phyloP scores from a whole-genome alignment of 2,797 vertebrate species.

The Hoplostethus mediterraneus region DNA sequence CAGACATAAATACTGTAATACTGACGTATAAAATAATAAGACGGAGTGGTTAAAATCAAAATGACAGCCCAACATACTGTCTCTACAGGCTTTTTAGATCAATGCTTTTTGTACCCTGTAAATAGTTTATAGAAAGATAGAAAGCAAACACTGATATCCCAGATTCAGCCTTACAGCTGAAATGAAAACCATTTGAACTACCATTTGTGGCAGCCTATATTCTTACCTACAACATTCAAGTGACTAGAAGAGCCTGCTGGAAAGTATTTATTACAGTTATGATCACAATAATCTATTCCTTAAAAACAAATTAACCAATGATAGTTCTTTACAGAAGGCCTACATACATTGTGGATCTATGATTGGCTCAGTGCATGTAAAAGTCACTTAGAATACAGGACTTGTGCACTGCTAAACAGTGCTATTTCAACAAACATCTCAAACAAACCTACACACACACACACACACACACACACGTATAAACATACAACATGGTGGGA shows the following conservation, averaged over 20 bases:
- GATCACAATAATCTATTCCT: slow-evolving; percentile 50
- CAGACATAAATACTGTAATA: slow-evolving; percentile 70
- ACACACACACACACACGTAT: slow-evolving; percentile 14
- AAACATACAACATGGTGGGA: slow-evolving; percentile 33
- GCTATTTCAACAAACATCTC: slow-evolving; percentile 4
- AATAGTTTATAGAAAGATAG: slow-evolving; percentile 43
- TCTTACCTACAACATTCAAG: slow-evolving; percentile 60
- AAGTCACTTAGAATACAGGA: slow-evolving; percentile 62
- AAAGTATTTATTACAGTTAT: slow-evolving; percentile 52
- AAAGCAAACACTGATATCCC: slow-evolving; percentile 43
- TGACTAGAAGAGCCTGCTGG: slow-evolving; percentile 65
- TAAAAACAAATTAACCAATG: slow-evolving; percentile 34
- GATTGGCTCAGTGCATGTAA: slow-evolving; percentile 72
- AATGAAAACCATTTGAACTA: slow-evolving; percentile 43
- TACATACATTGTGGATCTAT: slow-evolving; percentile 21
- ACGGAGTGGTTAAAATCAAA: slow-evolving; percentile 33
- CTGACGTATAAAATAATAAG: slow-evolving; percentile 58
- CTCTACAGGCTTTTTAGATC: slow-evolving; percentile 35
- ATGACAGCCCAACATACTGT: slow-evolving; percentile 32
- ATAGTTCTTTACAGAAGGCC: slow-evolving; percentile 44
- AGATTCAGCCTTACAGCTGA: slow-evolving; percentile 33
- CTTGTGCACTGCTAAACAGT: slow-evolving; percentile 69
- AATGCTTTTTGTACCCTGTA: slow-evolving; percentile 31
- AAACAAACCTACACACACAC: slow-evolving; percentile 16
- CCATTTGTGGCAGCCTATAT: slow-evolving; percentile 57